These are phyloP conservation scores for Ectemnius continuus DNA, from an alignment of 2,888 invertebrate genomes.

Conservation along the genomic window DNA sequence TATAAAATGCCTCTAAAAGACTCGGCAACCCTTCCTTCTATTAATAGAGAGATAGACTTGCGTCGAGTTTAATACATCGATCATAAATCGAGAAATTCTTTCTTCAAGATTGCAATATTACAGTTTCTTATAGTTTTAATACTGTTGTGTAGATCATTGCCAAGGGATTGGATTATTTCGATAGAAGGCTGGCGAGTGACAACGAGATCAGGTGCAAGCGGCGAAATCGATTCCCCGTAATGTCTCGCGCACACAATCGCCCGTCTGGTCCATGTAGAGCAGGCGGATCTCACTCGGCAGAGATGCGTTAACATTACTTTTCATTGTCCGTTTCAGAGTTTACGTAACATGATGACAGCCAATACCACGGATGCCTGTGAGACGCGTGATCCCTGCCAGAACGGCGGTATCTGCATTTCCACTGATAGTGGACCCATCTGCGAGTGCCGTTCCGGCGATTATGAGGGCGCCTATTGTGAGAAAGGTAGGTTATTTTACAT, in stretches of 20 bases:
- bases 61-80: no score
- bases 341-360: conserved; percentile 77
- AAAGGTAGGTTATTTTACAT: conserved; percentile 83
- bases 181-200: no score
- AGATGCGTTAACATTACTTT: conserved; percentile 43
- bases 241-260: background rate
- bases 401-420: conserved; percentile 96
- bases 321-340: conserved; percentile 74
- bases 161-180: no score
- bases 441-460: conserved; percentile 95
- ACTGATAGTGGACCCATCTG: conserved; percentile 97
- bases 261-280: background rate
- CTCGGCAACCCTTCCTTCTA: no score
- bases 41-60: no score
- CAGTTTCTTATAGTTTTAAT: no score
- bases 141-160: no score
- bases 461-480: conserved; percentile 96
- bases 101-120: no score
- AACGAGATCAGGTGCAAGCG: background rate
- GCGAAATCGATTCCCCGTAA: conserved; percentile 31
- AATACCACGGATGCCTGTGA: conserved; percentile 92
- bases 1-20: no score
- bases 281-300: no score
- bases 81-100: no score
- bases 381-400: conserved; percentile 94